Percentiles rank a stretch among this genome's conserved stretches.
Conservation (phyloP, 2,113 vertebrate genomes). For the Crotalus viridis region DNA sequence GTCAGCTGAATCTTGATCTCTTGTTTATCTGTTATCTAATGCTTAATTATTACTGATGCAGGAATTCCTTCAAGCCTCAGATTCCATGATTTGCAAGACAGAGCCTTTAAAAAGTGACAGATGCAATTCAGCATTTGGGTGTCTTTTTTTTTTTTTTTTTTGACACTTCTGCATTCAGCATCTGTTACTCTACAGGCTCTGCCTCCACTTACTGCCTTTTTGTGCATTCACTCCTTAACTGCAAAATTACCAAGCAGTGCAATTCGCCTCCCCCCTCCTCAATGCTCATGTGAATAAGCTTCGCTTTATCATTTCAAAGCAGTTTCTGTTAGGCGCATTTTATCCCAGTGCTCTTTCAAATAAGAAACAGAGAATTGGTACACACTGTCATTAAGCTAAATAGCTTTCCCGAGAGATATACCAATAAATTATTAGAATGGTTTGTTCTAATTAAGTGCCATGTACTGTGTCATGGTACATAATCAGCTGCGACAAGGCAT, state of each 20-base stretch:
- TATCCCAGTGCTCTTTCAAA: neutral
- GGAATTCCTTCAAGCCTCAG: neutral
- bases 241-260: neutral
- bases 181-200: neutral
- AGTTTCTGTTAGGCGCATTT: constrained; percentile 14
- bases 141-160: neutral
- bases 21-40: neutral
- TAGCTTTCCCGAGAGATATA: constrained; percentile 7
- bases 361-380: constrained; percentile 3
- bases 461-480: constrained; percentile 9
- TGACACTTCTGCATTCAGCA: neutral
- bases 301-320: neutral
- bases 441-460: constrained; percentile 14
- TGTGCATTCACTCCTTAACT: neutral
- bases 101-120: neutral
- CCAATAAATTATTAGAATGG: neutral
- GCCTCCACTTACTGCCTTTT: neutral
- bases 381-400: neutral
- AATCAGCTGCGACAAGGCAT: constrained; percentile 5
- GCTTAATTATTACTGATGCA: neutral
- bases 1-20: neutral
- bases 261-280: neutral
- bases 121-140: neutral
- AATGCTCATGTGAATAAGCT: constrained; percentile 10
- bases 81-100: neutral